These are phyloP conservation scores for Atrichornis clamosus DNA, from an alignment of 2,113 vertebrate genomes.

Conservation along the genomic window DNA sequence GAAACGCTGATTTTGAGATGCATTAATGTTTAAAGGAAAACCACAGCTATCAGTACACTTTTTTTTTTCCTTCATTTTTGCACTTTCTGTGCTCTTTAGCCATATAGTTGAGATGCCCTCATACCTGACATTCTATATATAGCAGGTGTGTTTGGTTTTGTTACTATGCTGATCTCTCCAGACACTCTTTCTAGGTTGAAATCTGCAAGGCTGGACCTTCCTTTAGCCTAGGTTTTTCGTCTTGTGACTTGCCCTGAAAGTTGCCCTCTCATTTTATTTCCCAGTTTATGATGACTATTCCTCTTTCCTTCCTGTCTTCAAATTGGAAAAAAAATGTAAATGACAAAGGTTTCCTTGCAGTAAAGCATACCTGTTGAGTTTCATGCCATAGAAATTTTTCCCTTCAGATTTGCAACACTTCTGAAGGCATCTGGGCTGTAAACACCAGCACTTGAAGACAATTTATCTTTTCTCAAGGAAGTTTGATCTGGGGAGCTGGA, in stretches of 20 bases:
- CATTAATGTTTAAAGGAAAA: slow-evolving; percentile 31
- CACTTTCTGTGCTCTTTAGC: neutral
- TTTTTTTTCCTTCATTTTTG: neutral
- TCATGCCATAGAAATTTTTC: neutral
- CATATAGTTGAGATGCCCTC: neutral
- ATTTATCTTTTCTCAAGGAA: neutral
- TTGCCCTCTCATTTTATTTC: neutral
- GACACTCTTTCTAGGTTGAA: neutral
- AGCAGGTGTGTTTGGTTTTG: neutral
- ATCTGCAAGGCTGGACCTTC: neutral
- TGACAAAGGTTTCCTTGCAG: neutral
- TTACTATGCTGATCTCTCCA: neutral
- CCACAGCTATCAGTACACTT: neutral
- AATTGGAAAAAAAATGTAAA: neutral
- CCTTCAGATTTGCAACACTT: neutral
- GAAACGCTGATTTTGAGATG: neutral
- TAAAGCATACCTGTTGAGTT: neutral
- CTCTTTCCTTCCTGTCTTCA: neutral
- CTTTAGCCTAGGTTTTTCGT: neutral
- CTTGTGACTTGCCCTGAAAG: neutral
- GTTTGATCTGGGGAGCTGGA: neutral
- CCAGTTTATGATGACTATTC: neutral
- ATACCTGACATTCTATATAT: neutral
- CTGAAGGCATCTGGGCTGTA: neutral
- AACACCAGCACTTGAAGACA: neutral